phyloP scores from a whole-genome alignment of 2,888 invertebrate genomes.

The Campoplex nolae region DNA sequence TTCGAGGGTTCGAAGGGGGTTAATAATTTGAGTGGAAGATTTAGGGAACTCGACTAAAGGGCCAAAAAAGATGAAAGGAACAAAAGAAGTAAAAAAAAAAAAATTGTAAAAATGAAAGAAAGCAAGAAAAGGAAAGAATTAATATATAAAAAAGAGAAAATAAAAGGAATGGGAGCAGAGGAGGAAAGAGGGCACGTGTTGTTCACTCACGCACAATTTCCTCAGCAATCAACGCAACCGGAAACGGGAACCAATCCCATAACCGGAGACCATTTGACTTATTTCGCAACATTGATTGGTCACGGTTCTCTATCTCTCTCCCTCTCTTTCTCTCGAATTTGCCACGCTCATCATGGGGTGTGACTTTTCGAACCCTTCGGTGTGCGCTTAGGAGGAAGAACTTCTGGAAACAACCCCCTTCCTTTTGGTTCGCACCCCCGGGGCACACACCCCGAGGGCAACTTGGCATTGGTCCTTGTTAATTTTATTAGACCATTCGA shows the following conservation, averaged over 20 bases:
- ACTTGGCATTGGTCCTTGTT: conserved; percentile 77
- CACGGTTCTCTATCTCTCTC: conserved; percentile 52
- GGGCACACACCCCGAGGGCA: conserved; percentile 74
- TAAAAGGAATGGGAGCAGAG: not conserved
- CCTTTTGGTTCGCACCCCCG: conserved; percentile 3
- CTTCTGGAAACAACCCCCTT: conserved; percentile 34
- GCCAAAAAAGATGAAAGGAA: not conserved
- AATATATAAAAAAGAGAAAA: no score
- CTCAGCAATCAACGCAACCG: conserved; percentile 82
- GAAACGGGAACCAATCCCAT: conserved; percentile 82
- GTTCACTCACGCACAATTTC: conserved; percentile 82
- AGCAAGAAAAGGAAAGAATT: not conserved
- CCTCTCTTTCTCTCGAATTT: conserved; percentile 15
- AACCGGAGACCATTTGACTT: conserved; percentile 76
- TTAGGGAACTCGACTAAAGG: conserved; percentile 20
- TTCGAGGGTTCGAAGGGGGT: conserved; percentile 21
- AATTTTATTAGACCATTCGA: conserved; percentile 80
- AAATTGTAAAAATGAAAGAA: not conserved
- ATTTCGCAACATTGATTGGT: conserved; percentile 81
- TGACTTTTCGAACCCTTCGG: conserved; percentile 79
- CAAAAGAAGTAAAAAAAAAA: not conserved
- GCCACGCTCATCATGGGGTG: conserved; percentile 73
- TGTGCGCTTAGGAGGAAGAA: conserved; percentile 48
- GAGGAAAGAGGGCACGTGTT: conserved; percentile 35
- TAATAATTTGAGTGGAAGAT: conserved; percentile 31